These are phyloP conservation scores for Callospermophilus lateralis DNA, from an alignment of 2,113 vertebrate genomes.

Conservation along the genomic window DNA sequence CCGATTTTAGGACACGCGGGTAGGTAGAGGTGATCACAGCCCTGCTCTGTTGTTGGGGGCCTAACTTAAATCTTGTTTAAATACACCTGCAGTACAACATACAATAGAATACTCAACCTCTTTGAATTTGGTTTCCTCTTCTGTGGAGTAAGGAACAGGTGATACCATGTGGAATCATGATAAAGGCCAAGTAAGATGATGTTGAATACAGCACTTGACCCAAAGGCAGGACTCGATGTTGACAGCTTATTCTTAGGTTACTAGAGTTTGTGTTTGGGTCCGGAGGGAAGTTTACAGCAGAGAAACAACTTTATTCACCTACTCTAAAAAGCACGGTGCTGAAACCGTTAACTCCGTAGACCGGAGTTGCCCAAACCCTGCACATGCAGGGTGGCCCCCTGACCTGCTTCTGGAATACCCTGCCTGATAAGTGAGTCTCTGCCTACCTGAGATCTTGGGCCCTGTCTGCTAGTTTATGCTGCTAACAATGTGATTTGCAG, in stretches of 20 bases:
- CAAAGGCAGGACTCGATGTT: too few species aligned
- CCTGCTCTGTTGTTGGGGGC: neutral
- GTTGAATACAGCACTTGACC: neutral
- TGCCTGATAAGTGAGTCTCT: neutral
- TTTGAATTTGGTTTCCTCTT: neutral
- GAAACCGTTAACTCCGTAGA: neutral
- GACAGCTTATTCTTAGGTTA: neutral
- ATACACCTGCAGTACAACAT: neutral
- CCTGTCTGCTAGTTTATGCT: too few species aligned
- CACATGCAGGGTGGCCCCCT: neutral
- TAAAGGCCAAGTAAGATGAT: neutral
- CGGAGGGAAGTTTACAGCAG: neutral
- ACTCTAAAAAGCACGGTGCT: fast-evolving
- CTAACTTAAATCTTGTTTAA: neutral
- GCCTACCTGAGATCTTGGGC: neutral
- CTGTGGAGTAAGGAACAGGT: neutral
- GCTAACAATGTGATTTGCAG: neutral
- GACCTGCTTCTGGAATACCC: neutral
- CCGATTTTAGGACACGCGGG: neutral
- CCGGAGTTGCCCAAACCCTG: neutral
- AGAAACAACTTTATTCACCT: neutral
- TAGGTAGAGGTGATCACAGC: fast-evolving
- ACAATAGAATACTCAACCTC: neutral
- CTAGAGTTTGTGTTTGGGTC: neutral
- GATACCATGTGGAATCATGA: neutral